A percentile compares a stretch with the other conserved stretches of the same genome.
These are phyloP conservation scores for Sebastes nivosus DNA, from an alignment of 2,797 vertebrate genomes.

Conservation along the genomic window DNA sequence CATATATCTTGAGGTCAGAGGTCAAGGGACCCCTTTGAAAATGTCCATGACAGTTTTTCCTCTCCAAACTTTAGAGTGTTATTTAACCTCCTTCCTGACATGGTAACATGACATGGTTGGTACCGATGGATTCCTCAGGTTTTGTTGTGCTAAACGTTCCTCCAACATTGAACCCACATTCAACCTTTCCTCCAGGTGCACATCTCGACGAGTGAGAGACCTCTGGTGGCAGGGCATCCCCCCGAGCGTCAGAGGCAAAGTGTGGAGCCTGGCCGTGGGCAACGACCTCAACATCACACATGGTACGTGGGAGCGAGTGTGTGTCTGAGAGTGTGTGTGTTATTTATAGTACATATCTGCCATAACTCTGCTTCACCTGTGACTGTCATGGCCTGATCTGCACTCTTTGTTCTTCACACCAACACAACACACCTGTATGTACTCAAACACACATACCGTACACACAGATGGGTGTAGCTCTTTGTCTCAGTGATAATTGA, in stretches of 20 bases:
- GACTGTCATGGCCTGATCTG: not conserved
- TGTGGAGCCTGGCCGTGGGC: constrained; percentile 95
- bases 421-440: too few relatives aligned
- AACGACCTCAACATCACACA: constrained; percentile 97
- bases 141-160: not conserved
- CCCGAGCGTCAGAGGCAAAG: constrained; percentile 92
- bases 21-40: too few relatives aligned
- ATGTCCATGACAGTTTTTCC: too few relatives aligned
- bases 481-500: constrained; percentile 25
- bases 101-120: too few relatives aligned
- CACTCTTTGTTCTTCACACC: not conserved
- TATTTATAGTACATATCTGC: not conserved
- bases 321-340: not conserved
- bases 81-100: too few relatives aligned
- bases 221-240: constrained; percentile 98
- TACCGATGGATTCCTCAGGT: too few relatives aligned
- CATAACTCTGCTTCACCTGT: too few relatives aligned
- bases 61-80: fast-evolving
- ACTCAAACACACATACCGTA: not conserved
- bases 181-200: constrained; percentile 80
- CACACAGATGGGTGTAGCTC: not conserved
- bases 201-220: constrained; percentile 90
- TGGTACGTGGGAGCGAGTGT: constrained; percentile 67
- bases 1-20: too few relatives aligned
- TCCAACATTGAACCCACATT: not conserved